These are phyloP conservation scores for Crotalus helleri DNA, from an alignment of 2,113 vertebrate species.

Conservation along the genomic window DNA sequence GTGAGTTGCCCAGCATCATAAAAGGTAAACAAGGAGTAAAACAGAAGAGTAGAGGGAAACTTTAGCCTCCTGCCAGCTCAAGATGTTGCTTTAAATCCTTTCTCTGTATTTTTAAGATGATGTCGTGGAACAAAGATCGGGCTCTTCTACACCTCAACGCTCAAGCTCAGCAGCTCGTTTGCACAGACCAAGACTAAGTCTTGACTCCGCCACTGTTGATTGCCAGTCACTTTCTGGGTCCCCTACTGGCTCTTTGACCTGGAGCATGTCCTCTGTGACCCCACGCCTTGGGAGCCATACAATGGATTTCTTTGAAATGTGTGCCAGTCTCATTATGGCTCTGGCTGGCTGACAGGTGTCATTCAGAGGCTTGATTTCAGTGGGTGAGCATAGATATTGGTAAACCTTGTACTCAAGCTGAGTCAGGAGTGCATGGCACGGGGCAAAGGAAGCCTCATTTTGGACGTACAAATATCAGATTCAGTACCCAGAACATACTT, in stretches of 20 bases:
- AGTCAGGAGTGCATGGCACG: neutral
- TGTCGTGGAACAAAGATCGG: conserved; percentile 86
- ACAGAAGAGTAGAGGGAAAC: neutral
- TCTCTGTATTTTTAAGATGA: conserved; percentile 76
- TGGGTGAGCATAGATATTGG: neutral
- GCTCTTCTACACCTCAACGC: conserved; percentile 91
- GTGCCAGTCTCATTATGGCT: conserved; percentile 94
- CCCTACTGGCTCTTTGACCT: conserved; percentile 80
- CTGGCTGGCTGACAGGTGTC: conserved; percentile 82
- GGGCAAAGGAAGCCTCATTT: neutral
- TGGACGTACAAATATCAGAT: neutral
- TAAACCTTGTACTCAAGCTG: neutral
- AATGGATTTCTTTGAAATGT: conserved; percentile 99
- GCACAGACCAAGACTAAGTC: conserved; percentile 87
- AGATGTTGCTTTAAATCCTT: neutral
- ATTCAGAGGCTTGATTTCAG: neutral
- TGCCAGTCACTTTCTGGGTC: conserved; percentile 80
- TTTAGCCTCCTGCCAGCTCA: neutral
- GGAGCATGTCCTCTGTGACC: conserved; percentile 72
- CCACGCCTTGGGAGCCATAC: conserved; percentile 92
- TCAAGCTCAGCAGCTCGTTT: conserved; percentile 87
- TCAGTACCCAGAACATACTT: neutral
- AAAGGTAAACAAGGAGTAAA: neutral
- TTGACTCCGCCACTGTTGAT: conserved; percentile 75
- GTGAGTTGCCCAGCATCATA: neutral